Base-by-base conservation (phyloP, 1,140 invertebrate genomes). In the Apis dorsata region DNA sequence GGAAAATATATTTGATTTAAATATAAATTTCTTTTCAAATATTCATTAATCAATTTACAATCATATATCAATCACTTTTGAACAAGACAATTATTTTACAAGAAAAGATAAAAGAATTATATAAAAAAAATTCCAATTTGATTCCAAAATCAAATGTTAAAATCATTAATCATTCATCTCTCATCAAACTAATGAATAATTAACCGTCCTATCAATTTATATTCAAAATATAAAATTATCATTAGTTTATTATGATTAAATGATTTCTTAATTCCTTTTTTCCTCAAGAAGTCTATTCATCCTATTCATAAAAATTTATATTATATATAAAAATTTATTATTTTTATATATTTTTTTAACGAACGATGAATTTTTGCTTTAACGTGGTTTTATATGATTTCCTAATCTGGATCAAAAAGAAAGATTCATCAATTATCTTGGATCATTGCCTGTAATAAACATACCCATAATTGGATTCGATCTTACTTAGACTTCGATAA, bases 371-470 rank as follows among this genome's bases (percentile, higher is more conserved):
- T 49, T 49, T 7, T 19, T 21, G 44, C n/a, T 68, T 5, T n/a
- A 69, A 21, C 21, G 44, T 49, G 8, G 4, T n/a, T 17, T 28
- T 66, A 11, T 17, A n/a, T n/a, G 34, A 60, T 79, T 71, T 11
- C 53, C n/a, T 19, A 77, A 68, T 21, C 59, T 66, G 28, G 60
- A 81, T 28, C 79, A 74, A 75, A 81, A 70, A 49, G 71, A 68
- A 63, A 75, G 72, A 76, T 79, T 19, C 57, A 24, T 1, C 44
- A 63, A 76, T 76, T 68, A 76, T 81, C 55, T 49, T 15, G 11
- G 19, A 3, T 21, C n/a, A 2, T 8, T 11, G 79, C 79, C 79
- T 81, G 68, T 81, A 81, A 81, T 81, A 81, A 74, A 59, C 72
- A 60, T 69, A 66, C n/a, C 34, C 72, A 34, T 9, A 63, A 75